These are phyloP conservation scores for Drosophila persimilis DNA, from an alignment of 1,140 invertebrate genomes.

Conservation along the genomic window DNA sequence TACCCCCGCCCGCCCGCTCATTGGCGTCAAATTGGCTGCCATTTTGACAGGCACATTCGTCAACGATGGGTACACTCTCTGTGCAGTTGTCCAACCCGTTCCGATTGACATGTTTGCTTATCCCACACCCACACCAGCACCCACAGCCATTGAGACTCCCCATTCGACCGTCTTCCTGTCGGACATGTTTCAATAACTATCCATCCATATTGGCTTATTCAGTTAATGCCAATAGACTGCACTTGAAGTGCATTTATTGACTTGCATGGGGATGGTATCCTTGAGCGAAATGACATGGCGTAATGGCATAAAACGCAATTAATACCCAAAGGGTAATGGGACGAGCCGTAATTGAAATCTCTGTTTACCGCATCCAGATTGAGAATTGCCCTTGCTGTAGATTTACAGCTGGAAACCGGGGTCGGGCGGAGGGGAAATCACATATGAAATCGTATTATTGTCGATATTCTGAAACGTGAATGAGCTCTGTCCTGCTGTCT, in stretches of 20 bases:
- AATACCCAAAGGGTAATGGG: conserved; percentile 57
- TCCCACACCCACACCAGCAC: background rate
- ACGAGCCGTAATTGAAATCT: conserved; percentile 50
- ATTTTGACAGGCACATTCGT: conserved; percentile 31
- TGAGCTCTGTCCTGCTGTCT: no score
- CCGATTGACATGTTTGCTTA: conserved; percentile 47
- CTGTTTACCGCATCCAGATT: conserved; percentile 17
- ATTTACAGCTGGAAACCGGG: no score
- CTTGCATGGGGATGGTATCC: conserved; percentile 14
- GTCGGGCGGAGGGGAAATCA: no score
- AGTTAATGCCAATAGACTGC: conserved; percentile 68
- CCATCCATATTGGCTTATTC: conserved; percentile 70
- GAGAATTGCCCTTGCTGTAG: conserved; percentile 11
- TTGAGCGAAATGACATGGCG: conserved; percentile 39
- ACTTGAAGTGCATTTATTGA: conserved; percentile 29
- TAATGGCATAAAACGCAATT: conserved; percentile 56
- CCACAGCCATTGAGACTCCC: background rate
- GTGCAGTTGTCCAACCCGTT: conserved; percentile 20
- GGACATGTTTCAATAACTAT: conserved; percentile 54
- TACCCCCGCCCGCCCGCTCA: background rate
- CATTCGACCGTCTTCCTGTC: conserved; percentile 1
- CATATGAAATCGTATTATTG: no score
- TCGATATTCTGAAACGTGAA: no score
- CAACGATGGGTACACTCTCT: conserved; percentile 16
- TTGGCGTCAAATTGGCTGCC: conserved; percentile 29